phyloP scores from a whole-genome alignment of 2,797 vertebrate genomes.

The Craterocephalus amniculus region DNA sequence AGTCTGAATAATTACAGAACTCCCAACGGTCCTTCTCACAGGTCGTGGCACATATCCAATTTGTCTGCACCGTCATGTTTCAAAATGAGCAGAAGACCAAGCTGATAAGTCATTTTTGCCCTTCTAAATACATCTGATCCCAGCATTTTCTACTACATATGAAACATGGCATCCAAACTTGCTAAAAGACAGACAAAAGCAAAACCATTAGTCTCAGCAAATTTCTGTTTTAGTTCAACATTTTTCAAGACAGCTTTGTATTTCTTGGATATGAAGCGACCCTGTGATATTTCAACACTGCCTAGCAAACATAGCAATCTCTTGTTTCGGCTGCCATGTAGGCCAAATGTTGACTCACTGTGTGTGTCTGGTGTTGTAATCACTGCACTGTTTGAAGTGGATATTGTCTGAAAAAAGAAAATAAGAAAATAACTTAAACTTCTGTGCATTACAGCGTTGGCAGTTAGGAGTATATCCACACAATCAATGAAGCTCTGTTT shows the following conservation, averaged over 20 bases:
- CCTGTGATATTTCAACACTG: not conserved
- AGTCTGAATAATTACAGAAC: slow-evolving; percentile 53
- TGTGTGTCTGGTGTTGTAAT: not conserved
- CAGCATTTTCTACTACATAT: not conserved
- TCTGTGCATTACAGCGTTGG: not conserved
- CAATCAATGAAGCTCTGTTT: not conserved
- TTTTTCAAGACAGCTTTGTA: not conserved
- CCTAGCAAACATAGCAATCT: not conserved
- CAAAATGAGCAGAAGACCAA: slow-evolving; percentile 23
- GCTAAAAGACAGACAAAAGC: not conserved
- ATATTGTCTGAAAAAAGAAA: not conserved
- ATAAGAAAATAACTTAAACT: not conserved
- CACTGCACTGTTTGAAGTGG: not conserved
- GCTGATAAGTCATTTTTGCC: slow-evolving; percentile 7
- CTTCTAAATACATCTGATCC: slow-evolving; percentile 1
- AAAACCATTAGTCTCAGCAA: not conserved
- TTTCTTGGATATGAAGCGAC: not conserved
- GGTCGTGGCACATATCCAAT: slow-evolving; percentile 61
- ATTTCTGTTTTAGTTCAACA: not conserved
- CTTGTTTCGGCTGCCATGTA: not conserved
- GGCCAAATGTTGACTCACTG: not conserved
- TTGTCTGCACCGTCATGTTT: slow-evolving; percentile 44
- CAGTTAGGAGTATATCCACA: not conserved
- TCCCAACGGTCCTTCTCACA: slow-evolving; percentile 46
- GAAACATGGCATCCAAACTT: not conserved